Evolutionary conservation across 2,888 invertebrate species (phyloP).

Genomic region (Hesperia comma): DNA sequence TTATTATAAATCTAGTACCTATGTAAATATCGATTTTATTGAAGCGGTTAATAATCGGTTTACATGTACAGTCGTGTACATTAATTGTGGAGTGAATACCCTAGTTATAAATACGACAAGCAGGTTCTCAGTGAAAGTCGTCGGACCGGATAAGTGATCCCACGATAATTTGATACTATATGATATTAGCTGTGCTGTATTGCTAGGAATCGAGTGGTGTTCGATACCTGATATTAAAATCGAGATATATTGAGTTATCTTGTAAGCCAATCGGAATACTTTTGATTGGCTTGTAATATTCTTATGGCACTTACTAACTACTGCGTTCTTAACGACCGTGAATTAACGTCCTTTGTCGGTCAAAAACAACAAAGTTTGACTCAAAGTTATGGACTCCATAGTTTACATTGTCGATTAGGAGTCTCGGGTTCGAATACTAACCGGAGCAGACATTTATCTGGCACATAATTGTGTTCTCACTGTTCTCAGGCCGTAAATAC

Average conservation of each 20-base stretch:
- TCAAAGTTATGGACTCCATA: too few relatives aligned
- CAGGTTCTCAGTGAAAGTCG: constrained; percentile 49
- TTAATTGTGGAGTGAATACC: constrained; percentile 13
- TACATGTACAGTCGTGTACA: neutral
- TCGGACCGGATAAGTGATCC: constrained; percentile 37
- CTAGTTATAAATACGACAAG: constrained; percentile 40
- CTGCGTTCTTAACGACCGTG: too few relatives aligned
- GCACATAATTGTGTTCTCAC: too few relatives aligned
- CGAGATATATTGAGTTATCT: neutral
- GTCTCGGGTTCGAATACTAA: too few relatives aligned
- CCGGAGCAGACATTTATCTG: too few relatives aligned
- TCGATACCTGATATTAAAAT: constrained; percentile 3
- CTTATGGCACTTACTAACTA: too few relatives aligned
- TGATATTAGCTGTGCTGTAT: constrained; percentile 35
- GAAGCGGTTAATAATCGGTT: neutral
- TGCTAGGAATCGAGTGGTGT: neutral
- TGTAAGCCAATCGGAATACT: too few relatives aligned
- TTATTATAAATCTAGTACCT: neutral
- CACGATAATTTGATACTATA: constrained; percentile 42
- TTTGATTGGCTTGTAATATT: too few relatives aligned
- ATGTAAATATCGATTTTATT: constrained; percentile 3
- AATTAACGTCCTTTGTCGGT: too few relatives aligned
- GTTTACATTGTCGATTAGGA: too few relatives aligned
- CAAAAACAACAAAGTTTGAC: too few relatives aligned
- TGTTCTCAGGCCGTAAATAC: too few relatives aligned